These are phyloP conservation scores for Hyalella azteca DNA, from an alignment of 2,888 invertebrate species.

Conservation along the genomic window DNA sequence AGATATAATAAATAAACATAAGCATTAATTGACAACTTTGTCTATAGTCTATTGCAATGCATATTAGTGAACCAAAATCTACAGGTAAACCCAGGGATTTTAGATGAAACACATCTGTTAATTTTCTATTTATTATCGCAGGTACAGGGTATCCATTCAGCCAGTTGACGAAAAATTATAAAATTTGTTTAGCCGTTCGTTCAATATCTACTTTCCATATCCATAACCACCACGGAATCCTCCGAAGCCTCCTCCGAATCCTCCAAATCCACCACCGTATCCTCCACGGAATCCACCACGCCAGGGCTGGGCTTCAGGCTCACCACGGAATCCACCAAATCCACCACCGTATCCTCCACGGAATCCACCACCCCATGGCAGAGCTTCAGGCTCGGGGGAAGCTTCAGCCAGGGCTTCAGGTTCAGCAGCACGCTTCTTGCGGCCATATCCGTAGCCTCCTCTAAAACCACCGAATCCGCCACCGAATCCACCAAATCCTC, in stretches of 20 bases:
- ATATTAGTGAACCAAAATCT: too few species aligned
- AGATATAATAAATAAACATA: too few species aligned
- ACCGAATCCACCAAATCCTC: neutral
- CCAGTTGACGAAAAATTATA: too few species aligned
- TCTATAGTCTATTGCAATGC: too few species aligned
- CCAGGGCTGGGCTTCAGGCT: neutral
- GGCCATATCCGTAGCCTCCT: conserved; percentile 1
- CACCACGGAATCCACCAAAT: neutral
- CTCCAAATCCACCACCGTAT: neutral
- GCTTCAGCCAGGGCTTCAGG: too few species aligned
- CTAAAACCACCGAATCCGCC: neutral
- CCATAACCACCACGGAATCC: conserved; percentile 7
- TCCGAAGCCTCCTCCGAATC: neutral
- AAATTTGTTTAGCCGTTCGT: too few species aligned
- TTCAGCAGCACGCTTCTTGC: neutral
- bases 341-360: conserved; percentile 1
- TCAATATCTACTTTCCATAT: conserved; percentile 16
- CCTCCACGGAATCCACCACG: too few species aligned
- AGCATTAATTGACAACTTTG: too few species aligned
- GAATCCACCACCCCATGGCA: conserved; percentile 3
- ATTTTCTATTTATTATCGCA: too few species aligned
- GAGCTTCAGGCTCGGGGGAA: neutral
- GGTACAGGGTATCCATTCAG: too few species aligned
- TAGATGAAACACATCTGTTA: too few species aligned
- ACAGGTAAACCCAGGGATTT: too few species aligned